A percentile compares a stretch with the other conserved stretches of the same genome.
Conservation (phyloP, 2,797 vertebrate genomes). For the Leucoraja ocellata region DNA sequence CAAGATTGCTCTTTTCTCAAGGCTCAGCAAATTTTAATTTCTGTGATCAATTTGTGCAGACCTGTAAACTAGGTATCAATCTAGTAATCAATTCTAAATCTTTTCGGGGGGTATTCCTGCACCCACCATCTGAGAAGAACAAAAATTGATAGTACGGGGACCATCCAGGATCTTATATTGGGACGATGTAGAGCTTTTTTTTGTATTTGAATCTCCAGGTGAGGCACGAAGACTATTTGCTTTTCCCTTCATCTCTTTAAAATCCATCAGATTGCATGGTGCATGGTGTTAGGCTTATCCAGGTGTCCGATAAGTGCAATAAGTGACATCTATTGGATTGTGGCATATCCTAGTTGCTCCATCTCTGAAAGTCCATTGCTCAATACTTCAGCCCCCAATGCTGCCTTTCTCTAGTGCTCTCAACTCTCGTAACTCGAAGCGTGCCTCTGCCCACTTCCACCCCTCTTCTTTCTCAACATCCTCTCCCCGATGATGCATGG, state of each 20-base stretch:
- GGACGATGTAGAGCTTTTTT: not conserved
- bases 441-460: too few species aligned
- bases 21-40: not conserved
- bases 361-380: too few species aligned
- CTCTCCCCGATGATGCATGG: too few species aligned
- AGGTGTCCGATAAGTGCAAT: not conserved
- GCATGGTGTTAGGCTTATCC: not conserved
- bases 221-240: not conserved
- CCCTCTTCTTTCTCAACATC: too few species aligned
- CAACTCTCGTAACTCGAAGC: too few species aligned
- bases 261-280: not conserved
- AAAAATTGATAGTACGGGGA: not conserved
- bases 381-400: too few species aligned
- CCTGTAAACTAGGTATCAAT: not conserved
- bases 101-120: not conserved
- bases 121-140: not conserved
- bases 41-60: not conserved
- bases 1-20: not conserved
- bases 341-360: not conserved
- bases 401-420: too few species aligned
- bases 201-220: not conserved
- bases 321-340: not conserved
- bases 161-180: not conserved
- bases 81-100: not conserved
- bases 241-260: not conserved